Percentiles rank a stretch among this genome's conserved stretches.
phyloP scores from a whole-genome alignment of 2,113 vertebrate genomes.

The Ophiodon elongatus region DNA sequence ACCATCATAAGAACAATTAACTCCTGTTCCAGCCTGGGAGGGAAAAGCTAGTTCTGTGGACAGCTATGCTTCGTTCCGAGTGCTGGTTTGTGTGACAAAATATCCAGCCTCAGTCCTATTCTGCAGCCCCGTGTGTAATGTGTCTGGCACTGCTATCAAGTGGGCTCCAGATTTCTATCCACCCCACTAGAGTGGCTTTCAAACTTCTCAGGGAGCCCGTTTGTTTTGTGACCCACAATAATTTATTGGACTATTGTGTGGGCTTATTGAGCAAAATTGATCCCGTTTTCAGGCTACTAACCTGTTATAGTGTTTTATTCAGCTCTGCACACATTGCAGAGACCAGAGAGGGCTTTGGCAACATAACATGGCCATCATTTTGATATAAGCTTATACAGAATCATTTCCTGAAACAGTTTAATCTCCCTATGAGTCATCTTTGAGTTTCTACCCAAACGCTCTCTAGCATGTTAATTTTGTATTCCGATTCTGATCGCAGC shows the following conservation, averaged over 20 bases:
- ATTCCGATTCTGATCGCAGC: conserved; percentile 44
- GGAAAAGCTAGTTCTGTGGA: conserved; percentile 36
- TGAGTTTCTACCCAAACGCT: conserved; percentile 41
- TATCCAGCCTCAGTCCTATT: conserved; percentile 46
- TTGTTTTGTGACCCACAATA: conserved; percentile 73
- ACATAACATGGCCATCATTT: conserved; percentile 42
- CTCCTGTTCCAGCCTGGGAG: conserved; percentile 59
- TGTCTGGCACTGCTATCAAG: conserved; percentile 64
- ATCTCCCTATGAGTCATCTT: conserved; percentile 59
- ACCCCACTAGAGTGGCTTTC: conserved; percentile 56
- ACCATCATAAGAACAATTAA: conserved; percentile 82
- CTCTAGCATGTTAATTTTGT: conserved; percentile 44
- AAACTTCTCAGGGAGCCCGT: conserved; percentile 69
- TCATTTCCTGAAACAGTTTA: conserved; percentile 66
- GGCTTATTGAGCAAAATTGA: conserved; percentile 49
- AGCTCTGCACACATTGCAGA: conserved; percentile 39
- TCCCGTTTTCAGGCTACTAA: conserved; percentile 57
- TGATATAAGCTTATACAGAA: conserved; percentile 50
- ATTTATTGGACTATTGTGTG: conserved; percentile 69
- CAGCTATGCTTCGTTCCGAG: conserved; percentile 57
- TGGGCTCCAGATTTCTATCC: conserved; percentile 68
- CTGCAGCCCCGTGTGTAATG: conserved; percentile 60
- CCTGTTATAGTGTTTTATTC: conserved; percentile 56
- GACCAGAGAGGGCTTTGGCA: conserved; percentile 41
- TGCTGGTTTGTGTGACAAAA: conserved; percentile 53